Percentiles rank a stretch among this genome's conserved stretches.
phyloP scores from a whole-genome alignment of 2,888 invertebrate genomes.

The Zygogramma bicolorata region DNA sequence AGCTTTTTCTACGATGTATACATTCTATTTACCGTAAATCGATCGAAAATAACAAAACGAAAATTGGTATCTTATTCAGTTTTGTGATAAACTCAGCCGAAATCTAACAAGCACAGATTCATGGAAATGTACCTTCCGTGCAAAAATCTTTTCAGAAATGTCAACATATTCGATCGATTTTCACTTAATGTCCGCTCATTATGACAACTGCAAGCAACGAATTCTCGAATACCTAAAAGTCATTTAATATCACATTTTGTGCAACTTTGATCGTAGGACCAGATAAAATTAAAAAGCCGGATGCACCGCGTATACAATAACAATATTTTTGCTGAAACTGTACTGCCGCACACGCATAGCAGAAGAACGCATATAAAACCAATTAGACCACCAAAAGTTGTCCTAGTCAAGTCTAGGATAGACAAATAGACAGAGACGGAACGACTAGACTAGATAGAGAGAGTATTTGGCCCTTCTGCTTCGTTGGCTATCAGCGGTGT shows the following conservation, averaged over 20 bases:
- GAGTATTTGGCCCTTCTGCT: conserved; percentile 42
- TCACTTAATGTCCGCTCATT: neutral
- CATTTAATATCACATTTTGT: neutral
- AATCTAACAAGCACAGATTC: too few relatives aligned
- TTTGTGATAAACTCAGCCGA: too few relatives aligned
- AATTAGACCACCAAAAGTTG: conserved; percentile 50
- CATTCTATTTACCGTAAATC: too few relatives aligned
- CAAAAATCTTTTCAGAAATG: too few relatives aligned
- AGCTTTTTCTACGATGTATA: too few relatives aligned
- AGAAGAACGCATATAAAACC: conserved; percentile 47
- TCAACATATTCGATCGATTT: neutral
- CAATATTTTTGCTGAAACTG: conserved; percentile 50
- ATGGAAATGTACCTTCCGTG: too few relatives aligned
- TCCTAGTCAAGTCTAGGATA: conserved; percentile 52
- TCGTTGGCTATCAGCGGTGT: conserved; percentile 21
- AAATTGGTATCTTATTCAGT: too few relatives aligned
- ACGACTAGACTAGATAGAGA: conserved; percentile 31
- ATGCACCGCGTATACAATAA: conserved; percentile 34
- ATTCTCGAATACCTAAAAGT: neutral
- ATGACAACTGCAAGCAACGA: neutral
- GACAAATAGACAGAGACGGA: conserved; percentile 41
- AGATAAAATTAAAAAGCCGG: conserved; percentile 30
- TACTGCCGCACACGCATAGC: conserved; percentile 45
- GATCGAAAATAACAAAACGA: too few relatives aligned
- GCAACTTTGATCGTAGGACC: neutral